Evolutionary conservation across 2,888 invertebrate genomes (phyloP), one percentile per base, ranked within the genome.

Genomic region (Lepidochitona cinerea): DNA sequence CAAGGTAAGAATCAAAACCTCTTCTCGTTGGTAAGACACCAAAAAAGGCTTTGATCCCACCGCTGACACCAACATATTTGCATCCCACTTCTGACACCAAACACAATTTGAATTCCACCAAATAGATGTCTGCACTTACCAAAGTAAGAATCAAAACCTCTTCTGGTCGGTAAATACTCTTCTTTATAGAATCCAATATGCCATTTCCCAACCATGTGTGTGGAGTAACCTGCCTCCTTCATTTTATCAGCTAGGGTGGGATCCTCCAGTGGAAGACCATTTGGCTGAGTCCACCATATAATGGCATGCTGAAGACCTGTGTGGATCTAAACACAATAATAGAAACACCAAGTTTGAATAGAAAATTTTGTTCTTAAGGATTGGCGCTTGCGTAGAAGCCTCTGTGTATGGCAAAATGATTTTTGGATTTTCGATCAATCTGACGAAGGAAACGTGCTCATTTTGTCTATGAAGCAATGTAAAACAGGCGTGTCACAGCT

Each of bases 1-100:
- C 92, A 83, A 88, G 91, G 77, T 90, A 92, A 14, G 90, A 87
- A 76, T 92, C 91, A 81, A 92, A 92, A n/a, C 92, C 92, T 23
- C 92, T 81, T 41, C 83, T 85, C 3, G 87, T 89, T 9, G 92
- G 92, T 4, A 91, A 80, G n/a, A n/a, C n/a, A n/a, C n/a, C n/a
- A n/a, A n/a, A n/a, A n/a, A n/a, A n/a, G n/a, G n/a, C n/a, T n/a
- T n/a, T n/a, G n/a, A n/a, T n/a, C n/a, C n/a, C n/a, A n/a, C n/a
- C n/a, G n/a, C n/a, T n/a, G n/a, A n/a, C n/a, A n/a, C n/a, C n/a
- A n/a, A n/a, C n/a, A n/a, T n/a, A n/a, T n/a, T n/a, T n/a, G n/a
- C n/a, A n/a, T n/a, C n/a, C n/a, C n/a, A n/a, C n/a, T n/a, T n/a
- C n/a, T n/a, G n/a, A n/a, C n/a, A n/a, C n/a, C n/a, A n/a, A n/a